Conservation (phyloP, 1,140 invertebrate genomes). For the Drosophila insularis region DNA sequence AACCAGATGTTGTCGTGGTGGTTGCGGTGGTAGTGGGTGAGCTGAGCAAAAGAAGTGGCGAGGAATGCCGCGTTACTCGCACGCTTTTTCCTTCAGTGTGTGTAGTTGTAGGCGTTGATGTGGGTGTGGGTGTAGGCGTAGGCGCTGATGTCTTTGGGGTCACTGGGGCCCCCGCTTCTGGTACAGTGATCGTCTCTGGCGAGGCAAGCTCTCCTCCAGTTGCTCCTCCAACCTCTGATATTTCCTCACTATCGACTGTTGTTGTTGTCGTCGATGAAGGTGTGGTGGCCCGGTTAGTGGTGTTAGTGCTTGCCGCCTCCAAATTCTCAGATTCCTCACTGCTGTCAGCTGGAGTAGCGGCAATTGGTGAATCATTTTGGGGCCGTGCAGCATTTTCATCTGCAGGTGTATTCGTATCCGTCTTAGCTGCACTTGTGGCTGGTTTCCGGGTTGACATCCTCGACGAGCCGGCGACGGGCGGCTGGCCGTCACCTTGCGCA, state of each 20-base stretch:
- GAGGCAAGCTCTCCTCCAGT: background rate
- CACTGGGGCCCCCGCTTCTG: conserved; percentile 5
- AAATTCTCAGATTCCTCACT: conserved; percentile 3
- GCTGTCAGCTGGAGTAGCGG: background rate
- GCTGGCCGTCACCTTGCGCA: conserved; percentile 54
- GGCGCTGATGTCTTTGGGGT: conserved; percentile 8
- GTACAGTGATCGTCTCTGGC: background rate
- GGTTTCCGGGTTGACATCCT: conserved; percentile 77
- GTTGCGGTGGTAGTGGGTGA: conserved; percentile 44
- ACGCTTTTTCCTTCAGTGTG: conserved; percentile 43
- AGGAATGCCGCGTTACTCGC: conserved; percentile 70
- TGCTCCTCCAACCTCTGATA: background rate
- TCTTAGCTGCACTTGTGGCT: conserved; percentile 24
- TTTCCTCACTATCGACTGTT: background rate
- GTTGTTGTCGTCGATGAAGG: background rate
- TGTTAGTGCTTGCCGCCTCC: background rate
- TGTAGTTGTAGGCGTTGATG: conserved; percentile 31
- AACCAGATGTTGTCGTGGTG: no score
- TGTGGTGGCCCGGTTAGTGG: background rate
- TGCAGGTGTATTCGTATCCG: conserved; percentile 14
- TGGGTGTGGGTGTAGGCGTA: conserved; percentile 19
- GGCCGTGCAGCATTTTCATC: background rate
- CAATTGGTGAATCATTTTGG: conserved; percentile 35
- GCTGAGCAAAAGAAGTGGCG: conserved; percentile 50
- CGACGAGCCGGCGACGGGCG: conserved; percentile 37